Conservation (phyloP, 2,888 invertebrate genomes). For the Melipona beecheii region DNA sequence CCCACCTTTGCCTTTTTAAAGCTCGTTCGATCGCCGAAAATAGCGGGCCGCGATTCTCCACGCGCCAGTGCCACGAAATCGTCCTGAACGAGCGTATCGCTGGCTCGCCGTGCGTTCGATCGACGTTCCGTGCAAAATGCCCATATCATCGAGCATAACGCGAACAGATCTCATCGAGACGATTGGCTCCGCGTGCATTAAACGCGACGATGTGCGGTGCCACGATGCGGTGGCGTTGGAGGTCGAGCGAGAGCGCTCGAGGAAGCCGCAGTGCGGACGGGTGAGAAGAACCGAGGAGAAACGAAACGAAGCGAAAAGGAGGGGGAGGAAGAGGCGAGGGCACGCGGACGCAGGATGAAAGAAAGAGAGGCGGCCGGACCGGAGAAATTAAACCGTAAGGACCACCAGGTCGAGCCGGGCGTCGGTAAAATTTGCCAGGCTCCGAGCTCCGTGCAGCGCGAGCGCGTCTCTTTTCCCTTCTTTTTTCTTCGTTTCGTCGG, state of each 20-base stretch:
- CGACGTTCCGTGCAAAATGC: constrained; percentile 57
- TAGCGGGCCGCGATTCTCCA: constrained; percentile 65
- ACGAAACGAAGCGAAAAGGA: background rate
- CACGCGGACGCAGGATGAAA: background rate
- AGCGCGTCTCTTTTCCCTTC: constrained; percentile 30
- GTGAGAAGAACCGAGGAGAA: background rate
- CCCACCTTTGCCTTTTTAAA: constrained; percentile 22
- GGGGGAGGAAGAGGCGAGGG: no score
- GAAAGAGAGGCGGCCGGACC: constrained; percentile 12
- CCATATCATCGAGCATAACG: constrained; percentile 65
- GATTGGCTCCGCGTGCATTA: constrained; percentile 25
- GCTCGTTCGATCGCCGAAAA: constrained; percentile 52
- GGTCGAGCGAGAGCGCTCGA: constrained; percentile 1
- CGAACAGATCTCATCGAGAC: constrained; percentile 28
- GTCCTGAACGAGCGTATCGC: constrained; percentile 59
- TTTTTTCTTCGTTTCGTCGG: constrained; percentile 27
- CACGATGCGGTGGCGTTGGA: constrained; percentile 6
- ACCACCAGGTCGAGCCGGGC: constrained; percentile 62
- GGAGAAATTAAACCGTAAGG: constrained; percentile 63
- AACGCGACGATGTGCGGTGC: constrained; percentile 7
- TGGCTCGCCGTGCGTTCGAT: constrained; percentile 38
- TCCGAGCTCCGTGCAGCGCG: constrained; percentile 36
- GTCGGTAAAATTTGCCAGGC: constrained; percentile 53
- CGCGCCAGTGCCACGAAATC: constrained; percentile 64
- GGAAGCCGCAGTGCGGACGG: background rate